Base-by-base conservation (phyloP, 2,113 vertebrate species). In the Phodopus roborovskii region DNA sequence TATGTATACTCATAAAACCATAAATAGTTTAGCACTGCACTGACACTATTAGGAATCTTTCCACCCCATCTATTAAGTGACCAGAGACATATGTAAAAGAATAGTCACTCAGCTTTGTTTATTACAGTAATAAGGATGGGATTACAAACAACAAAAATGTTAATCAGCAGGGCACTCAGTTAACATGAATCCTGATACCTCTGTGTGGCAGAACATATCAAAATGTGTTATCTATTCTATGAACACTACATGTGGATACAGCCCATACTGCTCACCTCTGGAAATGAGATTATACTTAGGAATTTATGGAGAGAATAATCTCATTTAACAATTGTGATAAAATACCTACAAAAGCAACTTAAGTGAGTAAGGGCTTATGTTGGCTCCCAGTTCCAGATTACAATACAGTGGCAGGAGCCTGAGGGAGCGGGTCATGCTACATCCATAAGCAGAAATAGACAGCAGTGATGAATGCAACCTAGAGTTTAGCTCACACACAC, bases 201-300 rank as follows among this genome's bases (percentile, higher is more conserved):
- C 12, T 24, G 24, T 0, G 1, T 3, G 19, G 10, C n/a, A 45
- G 33, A 16, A 17, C 7, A 22, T 12, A 10, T 5, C 9, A 66
- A 6, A 58, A 58, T 16, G 13, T 8, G 1, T 2, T 2, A 5
- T 24, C 12, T 24, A 7, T 12, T 74, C 36, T 13, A 16, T 5
- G 45, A 45, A 56, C 19, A 30, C 42, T 4, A 15, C 0, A 30
- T 6, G 53, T 1, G 30, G 15, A 9, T 3, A 39, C 39, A 4
- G 8, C 39, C 48, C 36, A 75, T 9, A 28, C 5, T 0, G 36
- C 30, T 62, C 48, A 75, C 24, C 19, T 33, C 60, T 45, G 42
- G 9, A 19, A 89, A 62, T 1, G 20, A 33, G 73, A 36, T 4
- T 6, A 7, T 20, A 71, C 36, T 56, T 56, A 48, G 39, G 42